Evolutionary conservation across 1,140 invertebrate genomes (phyloP), one percentile per base, ranked within the genome.

Genomic region (Dendrolimus kikuchii): DNA sequence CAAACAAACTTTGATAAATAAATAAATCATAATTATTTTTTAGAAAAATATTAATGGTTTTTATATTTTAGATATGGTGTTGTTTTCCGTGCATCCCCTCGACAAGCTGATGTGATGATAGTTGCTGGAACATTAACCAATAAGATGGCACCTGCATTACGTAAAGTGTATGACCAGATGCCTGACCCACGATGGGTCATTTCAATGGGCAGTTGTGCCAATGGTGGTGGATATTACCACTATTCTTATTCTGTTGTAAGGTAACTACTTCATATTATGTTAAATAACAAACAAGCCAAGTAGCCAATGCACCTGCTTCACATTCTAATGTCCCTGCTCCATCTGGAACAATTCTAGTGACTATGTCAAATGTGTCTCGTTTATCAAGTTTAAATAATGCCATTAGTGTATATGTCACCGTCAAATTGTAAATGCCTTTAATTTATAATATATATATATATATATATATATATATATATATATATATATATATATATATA

Each of bases 161-260:
- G 98, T 54, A 98, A 95, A 88, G 93, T 98, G 40, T 96, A 95
- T 74, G 95, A 96, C 82, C 95, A 96, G 79, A 99, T 99, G 98
- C 93, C 95, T 37, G 94, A 97, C 61, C 96, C 97, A 5, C 89
- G 94, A 84, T 99, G 96, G 96, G 98, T 99, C 0, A 97, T 99
- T 75, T 98, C 97, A 0, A 99, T 99, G 98, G 98, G 98, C 36
- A 98, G 96, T 69, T 99, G 98, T 89, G 98, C 98, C 4, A 99
- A 99, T 89, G 97, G 98, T 51, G 98, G 98, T 57, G 98, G 98
- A 46, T 99, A 99, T 82, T 99, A 99, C 80, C 98, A 99, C 88
- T 99, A 99, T 74, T 98, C 98, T 46, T 99, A 99, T 81, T 96
- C 97, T 9, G 98, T 99, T 61, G 96, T 99, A 0, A 89, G 89